These are phyloP conservation scores for Silurus glanis DNA, from an alignment of 2,113 vertebrate species.

Conservation along the genomic window DNA sequence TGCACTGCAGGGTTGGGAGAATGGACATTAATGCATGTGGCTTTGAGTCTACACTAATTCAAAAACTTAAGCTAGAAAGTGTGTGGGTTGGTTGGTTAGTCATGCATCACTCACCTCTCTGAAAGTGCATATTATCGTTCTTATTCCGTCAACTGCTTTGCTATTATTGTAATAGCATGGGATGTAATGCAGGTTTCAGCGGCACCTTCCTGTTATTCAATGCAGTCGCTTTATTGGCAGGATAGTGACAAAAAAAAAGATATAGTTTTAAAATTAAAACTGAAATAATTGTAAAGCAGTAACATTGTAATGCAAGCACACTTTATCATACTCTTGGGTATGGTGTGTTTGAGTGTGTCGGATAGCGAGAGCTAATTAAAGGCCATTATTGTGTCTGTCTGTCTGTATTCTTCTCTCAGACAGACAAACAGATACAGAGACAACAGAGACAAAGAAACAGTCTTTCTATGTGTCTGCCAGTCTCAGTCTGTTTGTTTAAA, in stretches of 20 bases:
- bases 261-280: no score
- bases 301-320: no score
- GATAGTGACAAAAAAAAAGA: neutral
- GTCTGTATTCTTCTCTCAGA: no score
- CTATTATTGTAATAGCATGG: slow-evolving; percentile 16
- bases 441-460: no score
- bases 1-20: neutral
- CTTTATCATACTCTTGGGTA: neutral
- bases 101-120: slow-evolving; percentile 23
- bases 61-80: neutral
- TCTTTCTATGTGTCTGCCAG: no score
- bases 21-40: neutral
- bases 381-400: no score
- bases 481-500: no score
- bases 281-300: no score
- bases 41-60: neutral
- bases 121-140: slow-evolving; percentile 14
- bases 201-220: neutral
- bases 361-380: neutral
- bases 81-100: neutral
- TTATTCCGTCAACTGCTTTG: neutral
- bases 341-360: neutral
- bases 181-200: neutral
- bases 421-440: no score
- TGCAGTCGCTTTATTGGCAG: neutral